These are phyloP conservation scores for Dolichopus griseipennis DNA, from an alignment of 2,888 invertebrate genomes.

Conservation along the genomic window DNA sequence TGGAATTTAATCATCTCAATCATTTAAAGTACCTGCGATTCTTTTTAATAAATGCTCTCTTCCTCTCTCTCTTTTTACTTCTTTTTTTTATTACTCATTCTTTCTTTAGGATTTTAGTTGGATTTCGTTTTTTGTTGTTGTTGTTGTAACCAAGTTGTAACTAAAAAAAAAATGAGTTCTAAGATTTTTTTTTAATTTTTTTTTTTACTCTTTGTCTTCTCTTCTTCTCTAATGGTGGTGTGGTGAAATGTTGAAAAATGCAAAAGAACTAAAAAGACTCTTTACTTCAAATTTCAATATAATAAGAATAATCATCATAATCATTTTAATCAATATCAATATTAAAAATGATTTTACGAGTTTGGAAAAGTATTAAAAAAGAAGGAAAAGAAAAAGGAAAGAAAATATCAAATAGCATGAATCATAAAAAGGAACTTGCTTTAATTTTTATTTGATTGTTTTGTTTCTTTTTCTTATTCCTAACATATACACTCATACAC, in stretches of 20 bases:
- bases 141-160: no score
- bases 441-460: not conserved
- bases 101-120: no score
- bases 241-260: not conserved
- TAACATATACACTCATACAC: not conserved
- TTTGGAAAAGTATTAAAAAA: no score
- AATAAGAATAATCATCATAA: no score
- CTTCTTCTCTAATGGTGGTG: not conserved
- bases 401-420: not conserved
- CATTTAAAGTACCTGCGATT: slow-evolving; percentile 1
- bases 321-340: no score
- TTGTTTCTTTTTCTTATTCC: not conserved
- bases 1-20: slow-evolving; percentile 6
- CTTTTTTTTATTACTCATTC: no score
- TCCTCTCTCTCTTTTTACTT: not conserved
- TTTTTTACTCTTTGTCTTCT: not conserved
- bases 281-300: no score
- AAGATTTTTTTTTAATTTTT: no score
- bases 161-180: not conserved
- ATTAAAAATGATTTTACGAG: no score
- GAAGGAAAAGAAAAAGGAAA: not conserved
- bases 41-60: no score
- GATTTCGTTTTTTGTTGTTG: no score
- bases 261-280: not conserved
- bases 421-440: slow-evolving; percentile 1